Base-by-base conservation (phyloP, 2,888 invertebrate species). In the Epinotia ramella region DNA sequence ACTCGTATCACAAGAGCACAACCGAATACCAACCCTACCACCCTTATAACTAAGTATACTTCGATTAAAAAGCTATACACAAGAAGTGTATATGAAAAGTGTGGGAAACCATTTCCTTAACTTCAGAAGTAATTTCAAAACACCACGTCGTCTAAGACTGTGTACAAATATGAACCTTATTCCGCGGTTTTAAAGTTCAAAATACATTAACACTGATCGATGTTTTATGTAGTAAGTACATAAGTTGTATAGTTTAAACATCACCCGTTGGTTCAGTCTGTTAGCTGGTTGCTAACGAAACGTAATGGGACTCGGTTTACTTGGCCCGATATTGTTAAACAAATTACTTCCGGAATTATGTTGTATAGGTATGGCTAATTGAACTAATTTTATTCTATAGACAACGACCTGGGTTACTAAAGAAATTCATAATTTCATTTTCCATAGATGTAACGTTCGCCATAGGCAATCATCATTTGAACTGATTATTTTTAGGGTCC, bases 211-310 rank as follows among this genome's bases (percentile, higher is more conserved):
- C 40, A 40, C 40, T 9, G 40, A 40, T 9, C 7, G 7, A 9
- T 40, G 40, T 9, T 9, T 9, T 40, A 40, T 40, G 40, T 40
- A 40, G 9, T 40, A 9, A 40, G 40, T 40, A 9, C 11, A 24
- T 64, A 13, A 13, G 11, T 11, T 33, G 53, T 33, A n/a, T 56
- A 18, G 28, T 49, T 49, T 46, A 20, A 65, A 7, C 28, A 56
- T 56, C 13, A 40, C 33, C 56, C 40, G 57, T 68, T 68, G 40
- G 40, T n/a, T 20, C 18, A 68, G 57, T 68, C 20, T 40, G 67
- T 57, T 57, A 68, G 40, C 24, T 49, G 6, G 18, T 12, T 20
- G 67, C 7, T 67, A 67, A 67, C 40, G 40, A 67, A 57, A 67
- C 13, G 56, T 68, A 40, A 68, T 68, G 33, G 46, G 6, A 9